Evolutionary conservation across 1,140 invertebrate species (phyloP).

Genomic region (Leptinotarsa undecemlineata): DNA sequence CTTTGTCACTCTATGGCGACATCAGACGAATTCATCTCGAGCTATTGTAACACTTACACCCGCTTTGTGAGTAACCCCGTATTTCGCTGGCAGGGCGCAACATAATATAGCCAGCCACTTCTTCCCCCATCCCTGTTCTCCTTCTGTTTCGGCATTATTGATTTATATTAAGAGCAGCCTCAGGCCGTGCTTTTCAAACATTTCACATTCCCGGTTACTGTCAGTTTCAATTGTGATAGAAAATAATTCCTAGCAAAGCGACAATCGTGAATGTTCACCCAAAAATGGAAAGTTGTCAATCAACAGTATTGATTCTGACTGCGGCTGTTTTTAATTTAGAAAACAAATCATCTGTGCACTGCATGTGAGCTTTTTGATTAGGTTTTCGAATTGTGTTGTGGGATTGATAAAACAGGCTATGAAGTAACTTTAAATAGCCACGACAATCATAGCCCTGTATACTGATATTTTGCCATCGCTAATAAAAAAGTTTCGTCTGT

Average conservation of each 20-base stretch:
- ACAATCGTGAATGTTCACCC: neutral
- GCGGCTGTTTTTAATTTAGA: neutral
- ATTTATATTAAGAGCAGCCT: slow-evolving; percentile 3
- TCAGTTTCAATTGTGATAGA: neutral
- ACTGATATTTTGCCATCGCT: too few relatives aligned
- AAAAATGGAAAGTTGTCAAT: neutral
- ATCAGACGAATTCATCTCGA: neutral
- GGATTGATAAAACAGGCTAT: too few relatives aligned
- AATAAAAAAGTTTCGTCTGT: too few relatives aligned
- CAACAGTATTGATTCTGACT: neutral
- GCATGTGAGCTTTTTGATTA: too few relatives aligned
- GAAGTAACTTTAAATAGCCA: too few relatives aligned
- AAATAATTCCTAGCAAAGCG: neutral
- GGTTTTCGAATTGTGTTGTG: too few relatives aligned
- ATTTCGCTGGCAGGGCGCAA: neutral
- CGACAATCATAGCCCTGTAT: too few relatives aligned
- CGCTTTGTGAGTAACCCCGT: neutral
- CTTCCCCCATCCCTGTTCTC: neutral
- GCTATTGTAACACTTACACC: neutral
- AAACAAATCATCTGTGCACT: too few relatives aligned
- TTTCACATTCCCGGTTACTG: neutral
- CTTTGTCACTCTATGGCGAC: neutral
- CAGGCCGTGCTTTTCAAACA: neutral
- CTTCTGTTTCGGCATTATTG: neutral
- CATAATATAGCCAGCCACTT: neutral